Evolutionary conservation across 2,888 invertebrate species (phyloP).

Genomic region (Alloscopus bannaensis): DNA sequence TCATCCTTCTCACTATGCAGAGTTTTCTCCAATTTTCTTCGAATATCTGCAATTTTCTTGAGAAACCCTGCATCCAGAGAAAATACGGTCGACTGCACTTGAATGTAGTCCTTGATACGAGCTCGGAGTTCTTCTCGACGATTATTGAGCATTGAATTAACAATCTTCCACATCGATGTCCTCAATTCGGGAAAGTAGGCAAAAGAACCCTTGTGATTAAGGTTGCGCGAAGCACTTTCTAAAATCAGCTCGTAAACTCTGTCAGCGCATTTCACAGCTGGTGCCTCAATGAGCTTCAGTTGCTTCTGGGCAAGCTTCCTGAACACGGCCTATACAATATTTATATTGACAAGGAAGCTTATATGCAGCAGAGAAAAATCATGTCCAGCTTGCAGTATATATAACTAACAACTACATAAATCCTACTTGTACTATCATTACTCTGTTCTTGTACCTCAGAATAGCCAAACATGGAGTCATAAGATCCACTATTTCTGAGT

Average conservation of each 20-base stretch:
- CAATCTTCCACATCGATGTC: background rate
- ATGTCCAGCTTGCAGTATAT: no score
- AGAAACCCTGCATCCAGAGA: constrained; percentile 20
- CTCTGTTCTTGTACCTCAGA: constrained; percentile 43
- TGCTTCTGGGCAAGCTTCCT: constrained; percentile 3
- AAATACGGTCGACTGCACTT: constrained; percentile 22
- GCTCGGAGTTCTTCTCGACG: background rate
- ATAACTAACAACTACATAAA: no score
- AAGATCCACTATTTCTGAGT: constrained; percentile 37
- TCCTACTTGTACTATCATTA: no score
- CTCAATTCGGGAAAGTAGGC: background rate
- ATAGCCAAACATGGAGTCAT: constrained; percentile 38
- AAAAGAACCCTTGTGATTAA: background rate
- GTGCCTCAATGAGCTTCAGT: background rate
- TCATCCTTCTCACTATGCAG: constrained; percentile 12
- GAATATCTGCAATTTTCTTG: background rate
- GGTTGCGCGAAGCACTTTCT: constrained; percentile 16
- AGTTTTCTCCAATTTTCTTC: constrained; percentile 30
- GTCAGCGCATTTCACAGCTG: constrained; percentile 17
- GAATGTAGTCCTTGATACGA: constrained; percentile 28
- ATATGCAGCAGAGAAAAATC: no score
- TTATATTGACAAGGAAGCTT: no score
- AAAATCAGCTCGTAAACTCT: constrained; percentile 34
- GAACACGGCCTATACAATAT: constrained; percentile 15
- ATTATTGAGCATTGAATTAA: constrained; percentile 1